Percentiles rank a stretch among this genome's conserved stretches.
These are phyloP conservation scores for Nothoprocta pentlandii DNA, from an alignment of 2,113 vertebrate genomes.

Conservation along the genomic window DNA sequence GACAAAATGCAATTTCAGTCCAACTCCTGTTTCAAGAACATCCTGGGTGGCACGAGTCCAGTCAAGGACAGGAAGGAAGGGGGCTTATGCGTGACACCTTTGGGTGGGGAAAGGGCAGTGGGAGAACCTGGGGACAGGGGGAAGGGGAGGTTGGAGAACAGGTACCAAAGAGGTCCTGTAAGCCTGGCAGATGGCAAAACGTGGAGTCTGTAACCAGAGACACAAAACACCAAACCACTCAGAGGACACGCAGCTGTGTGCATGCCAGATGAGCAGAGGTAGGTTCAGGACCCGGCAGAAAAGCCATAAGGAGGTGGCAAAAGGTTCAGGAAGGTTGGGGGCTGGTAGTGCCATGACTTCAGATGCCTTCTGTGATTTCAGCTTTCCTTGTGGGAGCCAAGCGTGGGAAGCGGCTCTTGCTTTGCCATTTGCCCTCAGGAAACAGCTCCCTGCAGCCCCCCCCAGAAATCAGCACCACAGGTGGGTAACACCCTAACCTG, in stretches of 20 bases:
- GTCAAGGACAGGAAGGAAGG: not conserved
- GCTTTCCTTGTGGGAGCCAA: not conserved
- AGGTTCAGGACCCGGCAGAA: not conserved
- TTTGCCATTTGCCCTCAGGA: not conserved
- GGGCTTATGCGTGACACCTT: too few species aligned
- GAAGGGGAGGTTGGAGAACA: not conserved
- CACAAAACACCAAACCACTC: not conserved
- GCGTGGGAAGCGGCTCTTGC: not conserved
- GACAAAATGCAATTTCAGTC: not conserved
- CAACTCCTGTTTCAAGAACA: not conserved
- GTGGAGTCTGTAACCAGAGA: not conserved
- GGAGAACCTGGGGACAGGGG: not conserved
- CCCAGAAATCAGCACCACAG: fast-evolving
- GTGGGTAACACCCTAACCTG: not conserved
- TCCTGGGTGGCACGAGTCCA: not conserved
- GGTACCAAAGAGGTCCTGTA: not conserved
- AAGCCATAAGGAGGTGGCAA: not conserved
- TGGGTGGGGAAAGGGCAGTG: not conserved
- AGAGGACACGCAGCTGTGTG: too few species aligned
- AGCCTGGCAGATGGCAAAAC: not conserved
- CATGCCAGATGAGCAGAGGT: not conserved
- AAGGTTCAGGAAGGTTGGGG: not conserved
- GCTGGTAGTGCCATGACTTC: not conserved
- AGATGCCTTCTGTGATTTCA: not conserved
- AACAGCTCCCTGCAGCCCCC: fast-evolving